phyloP scores from a whole-genome alignment of 2,888 invertebrate species.

The Marasmarcha lunaedactyla region DNA sequence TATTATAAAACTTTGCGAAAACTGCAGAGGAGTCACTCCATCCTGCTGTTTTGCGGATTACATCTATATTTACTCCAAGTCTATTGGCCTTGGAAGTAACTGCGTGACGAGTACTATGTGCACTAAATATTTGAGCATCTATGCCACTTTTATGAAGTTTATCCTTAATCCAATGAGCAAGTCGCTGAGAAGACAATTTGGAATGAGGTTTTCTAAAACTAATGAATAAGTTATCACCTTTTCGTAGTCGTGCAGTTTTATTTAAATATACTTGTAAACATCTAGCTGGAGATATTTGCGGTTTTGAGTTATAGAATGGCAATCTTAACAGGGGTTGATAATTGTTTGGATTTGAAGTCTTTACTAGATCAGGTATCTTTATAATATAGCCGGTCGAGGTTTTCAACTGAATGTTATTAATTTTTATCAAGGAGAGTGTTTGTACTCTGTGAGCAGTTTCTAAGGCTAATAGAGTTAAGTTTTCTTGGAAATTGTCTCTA shows the following conservation, averaged over 20 bases:
- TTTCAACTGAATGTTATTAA: constrained; percentile 2
- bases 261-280: constrained; percentile 1
- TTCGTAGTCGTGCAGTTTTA: constrained; percentile 2
- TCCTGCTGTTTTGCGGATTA: constrained; percentile 3
- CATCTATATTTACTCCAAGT: constrained; percentile 2
- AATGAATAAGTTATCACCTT: constrained; percentile 3
- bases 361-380: constrained; percentile 8
- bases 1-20: constrained; percentile 4
- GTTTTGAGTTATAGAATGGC: constrained; percentile 1
- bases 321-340: constrained; percentile 2
- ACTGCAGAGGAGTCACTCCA: constrained; percentile 1
- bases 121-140: constrained; percentile 3
- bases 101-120: constrained; percentile 4
- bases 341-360: constrained; percentile 7
- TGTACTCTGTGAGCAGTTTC: constrained; percentile 3
- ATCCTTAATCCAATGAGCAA: constrained; percentile 3
- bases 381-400: constrained; percentile 2
- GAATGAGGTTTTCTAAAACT: constrained; percentile 2
- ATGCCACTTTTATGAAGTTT: not conserved
- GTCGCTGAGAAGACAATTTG: constrained; percentile 2
- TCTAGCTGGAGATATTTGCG: constrained; percentile 2
- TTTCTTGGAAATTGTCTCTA: constrained; percentile 7
- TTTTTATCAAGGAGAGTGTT: not conserved
- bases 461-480: constrained; percentile 3
- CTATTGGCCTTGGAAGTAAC: constrained; percentile 1